phyloP scores from a whole-genome alignment of 1,140 invertebrate genomes.

The Leptinotarsa texana region DNA sequence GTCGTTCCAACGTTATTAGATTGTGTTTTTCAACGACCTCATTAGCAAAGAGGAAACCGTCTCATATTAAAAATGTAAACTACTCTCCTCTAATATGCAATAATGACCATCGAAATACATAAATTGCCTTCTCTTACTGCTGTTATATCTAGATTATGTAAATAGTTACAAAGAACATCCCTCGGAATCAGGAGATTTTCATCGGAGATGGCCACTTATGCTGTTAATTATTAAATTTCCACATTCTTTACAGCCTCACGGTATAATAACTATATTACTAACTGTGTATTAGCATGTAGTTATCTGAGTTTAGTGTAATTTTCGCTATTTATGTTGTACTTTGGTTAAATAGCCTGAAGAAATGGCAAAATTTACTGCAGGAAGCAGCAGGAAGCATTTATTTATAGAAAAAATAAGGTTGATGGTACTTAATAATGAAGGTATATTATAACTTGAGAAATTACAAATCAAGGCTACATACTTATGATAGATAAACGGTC shows the following conservation, averaged over 20 bases:
- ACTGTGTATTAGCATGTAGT: constrained; percentile 5
- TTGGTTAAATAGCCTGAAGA: neutral
- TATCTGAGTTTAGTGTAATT: neutral
- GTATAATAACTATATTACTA: constrained; percentile 1
- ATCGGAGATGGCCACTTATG: neutral
- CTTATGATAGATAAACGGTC: too few species aligned
- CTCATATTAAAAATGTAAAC: neutral
- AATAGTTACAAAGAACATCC: neutral
- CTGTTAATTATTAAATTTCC: constrained; percentile 8
- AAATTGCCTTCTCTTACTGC: neutral
- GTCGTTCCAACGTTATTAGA: neutral
- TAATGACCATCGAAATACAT: neutral
- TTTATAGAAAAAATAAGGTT: too few species aligned
- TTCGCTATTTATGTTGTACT: constrained; percentile 5
- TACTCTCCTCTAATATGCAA: constrained; percentile 2
- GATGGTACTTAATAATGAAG: too few species aligned
- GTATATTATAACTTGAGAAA: too few species aligned
- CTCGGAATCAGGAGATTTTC: neutral
- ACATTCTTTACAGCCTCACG: neutral
- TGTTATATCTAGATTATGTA: neutral
- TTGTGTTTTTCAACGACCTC: neutral
- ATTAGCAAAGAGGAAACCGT: neutral
- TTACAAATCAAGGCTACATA: too few species aligned
- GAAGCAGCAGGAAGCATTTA: neutral
- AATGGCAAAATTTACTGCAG: neutral